Evolutionary conservation across 2,797 vertebrate species (phyloP).

Genomic region (Onychomys leucogaster): DNA sequence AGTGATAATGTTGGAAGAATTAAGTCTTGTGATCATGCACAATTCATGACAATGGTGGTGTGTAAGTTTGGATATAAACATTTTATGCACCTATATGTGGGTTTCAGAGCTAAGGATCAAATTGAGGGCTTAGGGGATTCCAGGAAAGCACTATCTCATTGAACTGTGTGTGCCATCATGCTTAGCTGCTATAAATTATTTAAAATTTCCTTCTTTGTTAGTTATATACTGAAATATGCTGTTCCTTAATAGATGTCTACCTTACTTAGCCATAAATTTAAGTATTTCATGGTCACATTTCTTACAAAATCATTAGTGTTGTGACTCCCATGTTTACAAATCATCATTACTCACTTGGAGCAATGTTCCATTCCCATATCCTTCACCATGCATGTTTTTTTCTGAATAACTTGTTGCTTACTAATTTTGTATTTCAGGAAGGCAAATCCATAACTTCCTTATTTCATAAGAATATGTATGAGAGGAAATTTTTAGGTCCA

Average conservation of each 20-base stretch:
- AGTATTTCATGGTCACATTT: conserved; percentile 21
- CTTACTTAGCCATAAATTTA: conserved; percentile 39
- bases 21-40: conserved; percentile 44
- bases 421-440: conserved; percentile 39
- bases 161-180: not conserved
- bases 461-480: not conserved
- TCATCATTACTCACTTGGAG: not conserved
- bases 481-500: not conserved
- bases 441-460: not conserved
- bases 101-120: not conserved
- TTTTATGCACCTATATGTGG: not conserved
- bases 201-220: conserved; percentile 20
- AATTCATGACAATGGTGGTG: not conserved
- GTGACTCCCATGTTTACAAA: not conserved
- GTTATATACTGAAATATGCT: not conserved
- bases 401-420: not conserved
- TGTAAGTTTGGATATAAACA: conserved; percentile 39
- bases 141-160: not conserved
- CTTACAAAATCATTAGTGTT: conserved; percentile 35
- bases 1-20: conserved; percentile 42
- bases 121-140: not conserved
- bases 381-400: conserved; percentile 11
- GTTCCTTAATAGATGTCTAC: not conserved
- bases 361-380: not conserved
- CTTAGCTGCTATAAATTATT: conserved; percentile 41